Evolutionary conservation across 2,113 vertebrate species (phyloP).

Genomic region (Cariama cristata): DNA sequence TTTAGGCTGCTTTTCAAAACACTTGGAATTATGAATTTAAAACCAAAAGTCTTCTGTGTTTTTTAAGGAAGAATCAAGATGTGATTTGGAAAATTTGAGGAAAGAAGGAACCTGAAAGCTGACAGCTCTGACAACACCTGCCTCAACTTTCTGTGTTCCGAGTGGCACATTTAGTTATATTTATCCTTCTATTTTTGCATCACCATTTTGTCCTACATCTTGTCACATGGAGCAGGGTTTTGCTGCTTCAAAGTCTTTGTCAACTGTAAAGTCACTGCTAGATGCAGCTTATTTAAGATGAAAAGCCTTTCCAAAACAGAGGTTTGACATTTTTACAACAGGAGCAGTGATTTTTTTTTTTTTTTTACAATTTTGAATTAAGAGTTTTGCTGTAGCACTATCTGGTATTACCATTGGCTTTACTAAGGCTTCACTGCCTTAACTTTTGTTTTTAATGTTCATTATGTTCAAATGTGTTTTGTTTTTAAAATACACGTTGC

Average conservation of each 20-base stretch:
- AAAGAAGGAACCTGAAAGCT: not conserved
- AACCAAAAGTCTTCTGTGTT: not conserved
- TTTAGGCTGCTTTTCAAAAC: not conserved
- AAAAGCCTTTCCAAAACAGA: not conserved
- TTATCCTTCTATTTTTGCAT: constrained; percentile 33
- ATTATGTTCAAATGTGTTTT: not conserved
- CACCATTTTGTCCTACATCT: constrained; percentile 25
- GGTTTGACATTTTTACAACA: not conserved
- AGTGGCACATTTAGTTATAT: constrained; percentile 4
- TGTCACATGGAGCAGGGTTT: not conserved
- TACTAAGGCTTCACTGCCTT: not conserved
- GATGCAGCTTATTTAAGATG: not conserved
- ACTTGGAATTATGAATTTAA: not conserved
- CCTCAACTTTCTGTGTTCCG: not conserved
- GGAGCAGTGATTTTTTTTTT: not conserved
- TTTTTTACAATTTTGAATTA: not conserved
- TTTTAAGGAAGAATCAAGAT: not conserved
- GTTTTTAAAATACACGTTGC: not conserved
- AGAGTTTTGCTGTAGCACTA: not conserved
- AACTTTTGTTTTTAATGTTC: not conserved
- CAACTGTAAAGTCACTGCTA: not conserved
- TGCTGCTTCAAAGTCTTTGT: not conserved
- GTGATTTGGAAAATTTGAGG: not conserved
- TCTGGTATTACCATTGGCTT: not conserved
- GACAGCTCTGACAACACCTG: not conserved